These are phyloP conservation scores for Chionoecetes opilio DNA, from an alignment of 1,140 invertebrate genomes.

Conservation along the genomic window DNA sequence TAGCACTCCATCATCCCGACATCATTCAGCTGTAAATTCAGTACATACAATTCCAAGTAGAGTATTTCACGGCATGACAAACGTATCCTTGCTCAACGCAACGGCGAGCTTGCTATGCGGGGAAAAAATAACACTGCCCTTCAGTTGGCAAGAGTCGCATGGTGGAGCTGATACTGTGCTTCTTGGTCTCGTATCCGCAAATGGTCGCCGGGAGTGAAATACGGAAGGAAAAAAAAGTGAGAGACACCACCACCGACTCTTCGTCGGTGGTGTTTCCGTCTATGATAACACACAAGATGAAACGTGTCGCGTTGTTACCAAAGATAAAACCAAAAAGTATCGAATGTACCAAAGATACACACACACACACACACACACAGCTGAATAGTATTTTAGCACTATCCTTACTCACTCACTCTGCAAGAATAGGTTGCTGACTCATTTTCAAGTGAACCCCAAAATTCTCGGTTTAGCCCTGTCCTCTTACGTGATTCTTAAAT, in stretches of 20 bases:
- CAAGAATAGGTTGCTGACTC: neutral
- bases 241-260: neutral
- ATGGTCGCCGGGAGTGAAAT: neutral
- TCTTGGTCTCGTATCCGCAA: conserved; percentile 1
- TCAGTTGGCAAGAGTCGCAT: neutral
- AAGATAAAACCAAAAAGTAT: neutral
- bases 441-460: neutral
- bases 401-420: neutral
- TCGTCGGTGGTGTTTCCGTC: too few relatives aligned
- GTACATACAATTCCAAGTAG: too few relatives aligned
- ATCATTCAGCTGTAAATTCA: too few relatives aligned
- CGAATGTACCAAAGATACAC: neutral
- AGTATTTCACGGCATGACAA: too few relatives aligned
- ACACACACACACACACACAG: neutral
- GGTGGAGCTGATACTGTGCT: neutral
- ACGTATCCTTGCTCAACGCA: neutral
- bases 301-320: neutral
- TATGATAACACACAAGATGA: neutral
- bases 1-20: too few relatives aligned
- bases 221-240: neutral
- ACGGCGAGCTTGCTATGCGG: neutral
- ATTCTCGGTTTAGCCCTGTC: neutral
- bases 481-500: neutral
- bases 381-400: too few relatives aligned
- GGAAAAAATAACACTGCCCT: neutral